Evolutionary conservation across 2,113 vertebrate species (phyloP).

Genomic region (Antechinus flavipes): DNA sequence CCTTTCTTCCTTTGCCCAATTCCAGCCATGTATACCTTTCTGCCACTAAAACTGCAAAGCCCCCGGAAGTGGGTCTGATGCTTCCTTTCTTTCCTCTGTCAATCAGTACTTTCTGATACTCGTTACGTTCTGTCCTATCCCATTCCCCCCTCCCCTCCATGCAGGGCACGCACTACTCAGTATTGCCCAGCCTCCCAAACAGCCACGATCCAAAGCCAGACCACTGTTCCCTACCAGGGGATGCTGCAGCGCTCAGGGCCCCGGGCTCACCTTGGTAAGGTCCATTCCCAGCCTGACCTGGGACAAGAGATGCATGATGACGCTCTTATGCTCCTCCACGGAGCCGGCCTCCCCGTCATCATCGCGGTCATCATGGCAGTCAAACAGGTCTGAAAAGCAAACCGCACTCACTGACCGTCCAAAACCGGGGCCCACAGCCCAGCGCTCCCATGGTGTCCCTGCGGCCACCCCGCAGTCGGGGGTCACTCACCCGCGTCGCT

Average conservation of each 20-base stretch:
- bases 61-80: too few relatives aligned
- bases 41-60: not conserved
- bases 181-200: too few relatives aligned
- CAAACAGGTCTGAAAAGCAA: constrained; percentile 89
- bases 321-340: constrained; percentile 98
- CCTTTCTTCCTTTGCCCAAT: not conserved
- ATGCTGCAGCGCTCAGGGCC: not conserved
- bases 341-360: constrained; percentile 96
- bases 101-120: too few relatives aligned
- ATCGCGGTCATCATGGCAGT: constrained; percentile 95
- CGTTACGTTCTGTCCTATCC: too few relatives aligned
- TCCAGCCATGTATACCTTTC: not conserved
- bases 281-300: constrained; percentile 99
- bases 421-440: not conserved
- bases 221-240: not conserved
- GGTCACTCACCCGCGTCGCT: constrained; percentile 92
- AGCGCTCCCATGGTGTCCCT: accelerated
- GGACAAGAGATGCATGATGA: constrained; percentile 98
- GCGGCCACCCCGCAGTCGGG: not conserved
- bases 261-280: constrained; percentile 93
- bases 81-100: too few relatives aligned
- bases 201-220: too few relatives aligned
- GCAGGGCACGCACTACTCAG: not conserved
- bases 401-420: not conserved
- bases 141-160: not conserved